These are phyloP conservation scores for Ambastaia sidthimunki DNA, from an alignment of 2,797 vertebrate species.

Conservation along the genomic window DNA sequence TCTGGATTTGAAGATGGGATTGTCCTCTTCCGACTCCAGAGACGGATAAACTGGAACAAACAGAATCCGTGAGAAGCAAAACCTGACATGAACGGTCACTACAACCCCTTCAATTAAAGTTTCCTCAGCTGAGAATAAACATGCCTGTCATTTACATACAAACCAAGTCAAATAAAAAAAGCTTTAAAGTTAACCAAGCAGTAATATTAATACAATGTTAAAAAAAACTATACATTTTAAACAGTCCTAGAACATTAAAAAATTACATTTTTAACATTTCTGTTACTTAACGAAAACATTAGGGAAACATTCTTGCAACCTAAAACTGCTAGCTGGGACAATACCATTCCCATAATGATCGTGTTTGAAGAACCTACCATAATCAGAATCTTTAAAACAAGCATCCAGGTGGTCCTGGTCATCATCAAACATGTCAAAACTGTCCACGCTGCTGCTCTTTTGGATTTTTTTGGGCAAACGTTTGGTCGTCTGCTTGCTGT, in stretches of 20 bases:
- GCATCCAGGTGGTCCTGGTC: slow-evolving; percentile 97
- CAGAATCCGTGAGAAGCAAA: background rate
- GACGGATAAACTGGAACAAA: slow-evolving; percentile 88
- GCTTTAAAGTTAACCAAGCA: too few species aligned
- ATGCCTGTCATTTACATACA: slow-evolving; percentile 66
- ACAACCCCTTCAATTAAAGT: slow-evolving; percentile 60
- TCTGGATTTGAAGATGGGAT: slow-evolving; percentile 97
- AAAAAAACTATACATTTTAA: too few species aligned
- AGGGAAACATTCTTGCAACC: too few species aligned
- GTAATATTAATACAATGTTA: too few species aligned
- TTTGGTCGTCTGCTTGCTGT: slow-evolving; percentile 83
- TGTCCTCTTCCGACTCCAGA: slow-evolving; percentile 97
- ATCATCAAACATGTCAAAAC: slow-evolving; percentile 90
- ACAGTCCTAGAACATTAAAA: too few species aligned
- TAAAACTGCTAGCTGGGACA: too few species aligned
- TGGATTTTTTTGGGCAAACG: slow-evolving; percentile 87
- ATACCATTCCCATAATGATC: too few species aligned
- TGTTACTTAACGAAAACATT: too few species aligned
- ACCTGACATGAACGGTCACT: background rate
- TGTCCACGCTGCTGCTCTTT: slow-evolving; percentile 88
- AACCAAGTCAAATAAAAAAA: slow-evolving; percentile 50
- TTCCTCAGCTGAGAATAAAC: slow-evolving; percentile 65
- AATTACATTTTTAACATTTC: too few species aligned
- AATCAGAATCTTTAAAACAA: slow-evolving; percentile 98
- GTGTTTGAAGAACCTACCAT: slow-evolving; percentile 77